A percentile compares a stretch with the other conserved stretches of the same genome.
Conservation (phyloP, 2,113 vertebrate species). For the Tachysurus vachellii region DNA sequence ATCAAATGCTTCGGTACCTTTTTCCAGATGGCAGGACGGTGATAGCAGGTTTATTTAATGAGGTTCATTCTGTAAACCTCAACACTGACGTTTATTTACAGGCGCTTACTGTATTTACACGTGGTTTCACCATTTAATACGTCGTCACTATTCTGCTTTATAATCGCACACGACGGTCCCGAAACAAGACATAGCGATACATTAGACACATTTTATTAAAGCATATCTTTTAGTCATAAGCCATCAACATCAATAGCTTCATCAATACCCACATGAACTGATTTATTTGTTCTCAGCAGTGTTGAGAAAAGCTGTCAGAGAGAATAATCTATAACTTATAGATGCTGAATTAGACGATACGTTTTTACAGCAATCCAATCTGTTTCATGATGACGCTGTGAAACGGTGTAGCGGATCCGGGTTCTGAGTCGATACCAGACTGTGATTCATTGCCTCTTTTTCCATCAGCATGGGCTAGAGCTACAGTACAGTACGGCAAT, state of each 20-base stretch:
- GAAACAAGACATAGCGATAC: not conserved
- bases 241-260: not conserved
- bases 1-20: no score
- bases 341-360: not conserved
- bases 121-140: not conserved
- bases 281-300: not conserved
- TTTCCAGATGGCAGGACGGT: no score
- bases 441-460: not conserved
- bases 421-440: constrained; percentile 5
- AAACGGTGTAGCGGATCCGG: not conserved
- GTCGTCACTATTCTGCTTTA: not conserved
- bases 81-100: not conserved
- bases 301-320: not conserved
- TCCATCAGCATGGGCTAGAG: not conserved
- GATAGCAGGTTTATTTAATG: no score
- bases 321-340: not conserved
- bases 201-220: not conserved
- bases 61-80: no score
- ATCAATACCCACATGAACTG: not conserved
- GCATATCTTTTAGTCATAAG: not conserved
- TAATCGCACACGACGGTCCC: not conserved
- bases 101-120: not conserved
- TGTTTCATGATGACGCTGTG: not conserved
- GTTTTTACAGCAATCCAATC: constrained; percentile 23
- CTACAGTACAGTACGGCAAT: constrained; percentile 10